Base-by-base conservation (phyloP, 2,888 invertebrate genomes). In the Pimpla rufipes region DNA sequence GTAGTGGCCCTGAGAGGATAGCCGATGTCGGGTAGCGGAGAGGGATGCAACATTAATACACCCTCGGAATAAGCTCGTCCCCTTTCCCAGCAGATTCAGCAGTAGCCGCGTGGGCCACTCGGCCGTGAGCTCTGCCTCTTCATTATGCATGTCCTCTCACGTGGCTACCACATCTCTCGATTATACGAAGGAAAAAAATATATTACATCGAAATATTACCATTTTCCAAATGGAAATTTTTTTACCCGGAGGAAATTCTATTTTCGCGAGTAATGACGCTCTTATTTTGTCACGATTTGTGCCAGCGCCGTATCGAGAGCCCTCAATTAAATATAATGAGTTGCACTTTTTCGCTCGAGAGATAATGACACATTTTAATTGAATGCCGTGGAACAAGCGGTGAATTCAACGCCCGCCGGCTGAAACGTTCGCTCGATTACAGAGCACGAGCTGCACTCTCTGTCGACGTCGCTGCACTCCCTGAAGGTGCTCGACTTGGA, bases 401-500 rank as follows among this genome's bases (percentile, higher is more conserved):
- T 10, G 45, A 45, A 62, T 45, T 11, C 45, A 23, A 11, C 59
- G 16, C 23, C 2, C 29, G 29, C 5, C 3, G 18, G 29, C 16
- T 18, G 8, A 1, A n/a, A n/a, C n/a, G 37, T 45, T n/a, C n/a
- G 42, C 11, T 10, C 23, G 1, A 3, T 78, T 82, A 71, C 16
- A 80, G 78, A 74, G 59, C 55, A 16, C 21, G 70, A 81, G 55
- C 83, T 85, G 85, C 83, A 29, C 50, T 77, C 83, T 81, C 40
- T 83, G 13, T 79, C 71, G 37, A n/a, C n/a, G 2, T 18, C 66
- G 16, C 50, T 83, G 50, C 79, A 75, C 68, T 81, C 84, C 37
- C 76, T 94, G 37, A 86, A 85, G 57, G 88, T 86, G 21, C 88
- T 95, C 75, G 95, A 95, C 93, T 89, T 95, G 83, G 93, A 94